Evolutionary conservation across 1,140 invertebrate species (phyloP).

Genomic region (Samia ricini): DNA sequence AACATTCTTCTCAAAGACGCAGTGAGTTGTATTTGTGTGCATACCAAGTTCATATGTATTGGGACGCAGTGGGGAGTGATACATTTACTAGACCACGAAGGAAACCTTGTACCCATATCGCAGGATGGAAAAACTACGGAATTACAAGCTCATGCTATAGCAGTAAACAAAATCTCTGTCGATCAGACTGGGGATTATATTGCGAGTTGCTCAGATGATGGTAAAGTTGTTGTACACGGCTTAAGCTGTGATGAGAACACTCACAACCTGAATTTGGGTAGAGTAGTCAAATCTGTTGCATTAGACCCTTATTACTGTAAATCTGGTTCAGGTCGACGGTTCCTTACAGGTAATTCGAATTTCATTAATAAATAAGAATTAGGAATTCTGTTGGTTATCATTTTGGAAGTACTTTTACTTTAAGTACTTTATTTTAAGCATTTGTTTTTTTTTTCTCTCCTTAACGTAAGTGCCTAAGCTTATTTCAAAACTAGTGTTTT

Average conservation of each 20-base stretch:
- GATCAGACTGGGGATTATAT: constrained; percentile 94
- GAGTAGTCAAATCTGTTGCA: constrained; percentile 91
- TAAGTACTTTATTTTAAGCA: too few relatives aligned
- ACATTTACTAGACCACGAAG: constrained; percentile 94
- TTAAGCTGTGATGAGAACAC: constrained; percentile 91
- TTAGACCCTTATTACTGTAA: constrained; percentile 93
- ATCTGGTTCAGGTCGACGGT: constrained; percentile 85
- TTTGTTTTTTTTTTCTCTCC: constrained; percentile 10
- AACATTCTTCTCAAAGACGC: constrained; percentile 93
- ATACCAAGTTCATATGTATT: constrained; percentile 96
- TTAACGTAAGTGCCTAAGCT: not conserved
- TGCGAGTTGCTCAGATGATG: constrained; percentile 95
- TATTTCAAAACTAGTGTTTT: too few relatives aligned
- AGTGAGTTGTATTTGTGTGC: constrained; percentile 93
- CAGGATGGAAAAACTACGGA: constrained; percentile 81
- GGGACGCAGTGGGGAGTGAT: constrained; percentile 95
- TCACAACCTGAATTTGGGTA: constrained; percentile 86
- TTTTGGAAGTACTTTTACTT: constrained; percentile 4
- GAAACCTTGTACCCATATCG: constrained; percentile 85
- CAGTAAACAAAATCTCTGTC: constrained; percentile 96
- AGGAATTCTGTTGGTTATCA: not conserved
- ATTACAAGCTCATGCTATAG: constrained; percentile 88
- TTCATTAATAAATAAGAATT: not conserved
- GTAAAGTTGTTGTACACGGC: constrained; percentile 90
- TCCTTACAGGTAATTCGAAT: constrained; percentile 86